Conservation (phyloP, 2,797 vertebrate genomes). For the Scomberomorus guttatus region DNA sequence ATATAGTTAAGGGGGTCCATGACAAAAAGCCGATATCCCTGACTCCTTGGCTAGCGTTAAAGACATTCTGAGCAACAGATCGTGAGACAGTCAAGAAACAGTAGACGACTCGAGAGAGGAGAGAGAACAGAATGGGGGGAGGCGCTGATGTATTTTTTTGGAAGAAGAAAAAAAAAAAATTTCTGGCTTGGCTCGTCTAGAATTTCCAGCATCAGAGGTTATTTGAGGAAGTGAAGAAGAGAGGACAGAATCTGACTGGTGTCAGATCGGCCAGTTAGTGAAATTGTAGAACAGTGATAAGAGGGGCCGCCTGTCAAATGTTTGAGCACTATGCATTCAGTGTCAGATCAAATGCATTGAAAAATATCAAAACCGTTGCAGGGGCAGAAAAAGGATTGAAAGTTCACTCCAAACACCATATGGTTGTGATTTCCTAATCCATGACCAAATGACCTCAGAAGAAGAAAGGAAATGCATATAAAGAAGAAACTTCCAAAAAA, state of each 20-base stretch:
- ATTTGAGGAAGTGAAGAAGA: conserved; percentile 43
- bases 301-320: conserved; percentile 31
- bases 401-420: conserved; percentile 52
- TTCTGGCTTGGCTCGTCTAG: conserved; percentile 48
- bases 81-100: conserved; percentile 94
- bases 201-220: conserved; percentile 41
- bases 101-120: conserved; percentile 75
- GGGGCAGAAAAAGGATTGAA: conserved; percentile 28
- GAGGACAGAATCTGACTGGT: conserved; percentile 33
- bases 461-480: conserved; percentile 27
- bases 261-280: conserved; percentile 42
- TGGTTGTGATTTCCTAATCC: conserved; percentile 41
- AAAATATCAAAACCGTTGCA: conserved; percentile 28
- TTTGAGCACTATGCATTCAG: conserved; percentile 17
- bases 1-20: conserved; percentile 96
- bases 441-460: conserved; percentile 49
- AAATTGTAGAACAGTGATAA: conserved; percentile 42
- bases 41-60: conserved; percentile 99
- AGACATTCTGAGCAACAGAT: conserved; percentile 98
- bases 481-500: conserved; percentile 86
- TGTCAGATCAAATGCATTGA: conserved; percentile 29
- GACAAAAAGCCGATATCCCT: conserved; percentile 97
- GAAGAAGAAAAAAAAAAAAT: conserved; percentile 61
- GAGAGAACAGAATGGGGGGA: conserved; percentile 64
- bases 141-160: conserved; percentile 78